These are phyloP conservation scores for Rhadina sibilatrix DNA, from an alignment of 2,113 vertebrate species.

Conservation along the genomic window DNA sequence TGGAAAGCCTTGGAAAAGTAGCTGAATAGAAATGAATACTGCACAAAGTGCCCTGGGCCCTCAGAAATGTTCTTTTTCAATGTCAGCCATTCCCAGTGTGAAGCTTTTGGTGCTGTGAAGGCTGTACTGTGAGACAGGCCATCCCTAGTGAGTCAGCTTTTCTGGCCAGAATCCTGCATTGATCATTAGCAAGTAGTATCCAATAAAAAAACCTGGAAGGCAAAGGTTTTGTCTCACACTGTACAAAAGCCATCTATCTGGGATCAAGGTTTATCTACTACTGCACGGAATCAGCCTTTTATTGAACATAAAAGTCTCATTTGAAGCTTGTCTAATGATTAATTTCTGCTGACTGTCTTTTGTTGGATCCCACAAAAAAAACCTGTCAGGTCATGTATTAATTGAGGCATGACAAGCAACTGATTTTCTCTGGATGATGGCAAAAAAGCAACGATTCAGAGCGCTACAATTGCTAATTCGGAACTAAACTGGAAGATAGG, in stretches of 20 bases:
- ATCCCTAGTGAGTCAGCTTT: background rate
- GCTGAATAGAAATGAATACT: background rate
- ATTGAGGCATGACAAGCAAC: background rate
- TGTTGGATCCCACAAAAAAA: background rate
- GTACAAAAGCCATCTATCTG: background rate
- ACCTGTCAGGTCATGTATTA: background rate
- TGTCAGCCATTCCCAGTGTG: background rate
- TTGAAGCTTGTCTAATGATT: background rate
- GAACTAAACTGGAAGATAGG: background rate
- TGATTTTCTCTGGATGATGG: background rate
- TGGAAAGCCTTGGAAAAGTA: background rate
- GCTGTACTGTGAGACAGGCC: background rate
- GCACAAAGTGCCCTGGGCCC: background rate
- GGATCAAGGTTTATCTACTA: background rate
- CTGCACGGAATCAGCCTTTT: background rate
- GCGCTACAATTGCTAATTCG: background rate
- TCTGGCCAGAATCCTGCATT: background rate
- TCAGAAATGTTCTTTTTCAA: background rate
- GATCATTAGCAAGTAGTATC: background rate
- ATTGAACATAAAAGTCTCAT: background rate
- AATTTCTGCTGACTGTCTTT: background rate
- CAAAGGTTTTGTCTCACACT: background rate
- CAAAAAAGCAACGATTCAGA: background rate
- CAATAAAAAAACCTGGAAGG: background rate
- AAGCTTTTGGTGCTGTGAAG: background rate